Base-by-base conservation (phyloP, 2,797 vertebrate species). In the Lates japonicus region DNA sequence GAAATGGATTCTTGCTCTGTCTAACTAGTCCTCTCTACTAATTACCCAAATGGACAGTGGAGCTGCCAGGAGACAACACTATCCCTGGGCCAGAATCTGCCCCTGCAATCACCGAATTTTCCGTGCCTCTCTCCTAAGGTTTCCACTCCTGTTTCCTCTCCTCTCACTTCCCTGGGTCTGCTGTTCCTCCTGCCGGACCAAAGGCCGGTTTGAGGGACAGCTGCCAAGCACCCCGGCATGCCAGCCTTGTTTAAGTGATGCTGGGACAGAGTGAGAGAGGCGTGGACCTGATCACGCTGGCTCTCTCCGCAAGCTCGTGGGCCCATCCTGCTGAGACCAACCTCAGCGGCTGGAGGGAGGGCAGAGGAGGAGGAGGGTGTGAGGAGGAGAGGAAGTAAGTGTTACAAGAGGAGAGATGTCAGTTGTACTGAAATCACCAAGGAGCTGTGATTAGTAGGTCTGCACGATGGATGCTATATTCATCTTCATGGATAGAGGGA, bases 61-160 rank as follows among this genome's bases (percentile, higher is more conserved):
- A 95, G 95, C 97, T 96, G 97, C 94, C 93, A 95, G 81, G 96
- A 96, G 96, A 95, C 95, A 90, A 96, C 96, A 94, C 96, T 97
- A 94, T 95, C 97, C 96, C n/a, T n/a, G n/a, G n/a, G n/a, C 96
- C 97, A 97, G 95, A 97, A 98, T 99, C 98, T 98, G 95, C 95
- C 96, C 96, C 92, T 97, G 96, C 97, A 98, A 98, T 98, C n/a
- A n/a, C n/a, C 98, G 97, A 97, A 98, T 99, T 98, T 98, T 93
- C 89, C 41, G 68, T 92, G 94, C n/a, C 94, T 94, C 83, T 87
- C 94, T 92, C 90, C 92, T 92, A 83, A 90, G 88, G 94, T 93
- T 95, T 92, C 90, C 82, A 90, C 81, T 83, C 79, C 93, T 90
- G 86, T 80, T 79, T 93, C 25, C 25, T 29, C 25, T 29, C 92